Base-by-base conservation (phyloP, 1,140 invertebrate species). In the Samia ricini region DNA sequence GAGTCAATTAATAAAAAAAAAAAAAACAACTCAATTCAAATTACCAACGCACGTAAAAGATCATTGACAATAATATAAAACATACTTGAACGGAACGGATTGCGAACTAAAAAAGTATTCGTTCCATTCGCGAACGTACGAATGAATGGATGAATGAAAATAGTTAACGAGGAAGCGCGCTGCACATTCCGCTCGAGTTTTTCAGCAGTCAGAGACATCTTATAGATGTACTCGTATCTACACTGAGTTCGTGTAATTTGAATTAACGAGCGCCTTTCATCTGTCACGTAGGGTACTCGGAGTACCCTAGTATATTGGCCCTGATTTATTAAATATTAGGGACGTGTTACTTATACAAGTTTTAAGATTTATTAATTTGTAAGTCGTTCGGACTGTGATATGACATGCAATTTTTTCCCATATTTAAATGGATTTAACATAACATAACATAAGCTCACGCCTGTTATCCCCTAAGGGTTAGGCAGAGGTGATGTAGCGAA, bases 211-310 rank as follows among this genome's bases (percentile, higher is more conserved):
- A 42, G 33, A 42, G 33, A 42, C n/a, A n/a, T n/a, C n/a, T n/a
- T n/a, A n/a, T n/a, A n/a, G n/a, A n/a, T n/a, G n/a, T n/a, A n/a
- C n/a, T n/a, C n/a, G n/a, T n/a, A n/a, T n/a, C n/a, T 42, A 23
- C 51, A 22, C 51, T 5, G 23, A 52, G 51, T 20, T 10, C 19
- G 33, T 21, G 51, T 52, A 52, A 21, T 22, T 52, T 52, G 51
- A 20, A 52, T 52, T 52, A 52, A 52, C 23, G 51, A 52, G 23
- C 51, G 20, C 23, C 51, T 52, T 52, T 52, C 51, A 52, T 52
- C 6, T 23, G 51, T 15, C 33, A 42, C 33, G 15, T 3, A 42
- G 33, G 33, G 12, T 15, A 42, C 12, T 15, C 33, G 33, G 12
- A 42, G 3, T 3, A 42, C 12, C n/a, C 12, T 10, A 15, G 10